Evolutionary conservation across 2,888 invertebrate genomes (phyloP).

Genomic region (Hydrotaea diabolus): DNA sequence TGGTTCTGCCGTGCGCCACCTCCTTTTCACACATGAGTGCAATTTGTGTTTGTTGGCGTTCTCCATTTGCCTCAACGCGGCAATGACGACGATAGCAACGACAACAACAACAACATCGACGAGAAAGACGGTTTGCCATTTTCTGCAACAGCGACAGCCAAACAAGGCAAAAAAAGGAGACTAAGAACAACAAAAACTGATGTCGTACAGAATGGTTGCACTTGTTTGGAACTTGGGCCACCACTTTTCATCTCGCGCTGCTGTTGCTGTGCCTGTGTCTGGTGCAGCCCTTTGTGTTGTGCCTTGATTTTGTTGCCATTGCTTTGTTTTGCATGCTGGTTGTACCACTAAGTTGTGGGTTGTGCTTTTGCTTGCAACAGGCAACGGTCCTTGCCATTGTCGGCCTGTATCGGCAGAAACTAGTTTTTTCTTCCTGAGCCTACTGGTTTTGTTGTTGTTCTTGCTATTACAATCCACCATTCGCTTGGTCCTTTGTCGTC

Average conservation of each 20-base stretch:
- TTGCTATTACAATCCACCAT: constrained; percentile 63
- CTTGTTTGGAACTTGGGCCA: constrained; percentile 70
- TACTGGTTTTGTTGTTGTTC: constrained; percentile 45
- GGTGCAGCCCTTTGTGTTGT: not conserved
- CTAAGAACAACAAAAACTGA: no score
- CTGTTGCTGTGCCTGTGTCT: constrained; percentile 34
- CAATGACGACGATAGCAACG: no score
- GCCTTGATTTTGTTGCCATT: not conserved
- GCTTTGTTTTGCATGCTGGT: constrained; percentile 32
- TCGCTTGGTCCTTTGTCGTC: constrained; percentile 5
- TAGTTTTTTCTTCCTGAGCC: constrained; percentile 40
- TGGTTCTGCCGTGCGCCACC: constrained; percentile 18
- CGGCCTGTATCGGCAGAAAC: constrained; percentile 17
- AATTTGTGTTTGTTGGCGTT: constrained; percentile 22
- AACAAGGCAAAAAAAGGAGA: not conserved
- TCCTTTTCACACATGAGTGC: constrained; percentile 29
- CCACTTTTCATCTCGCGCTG: constrained; percentile 50
- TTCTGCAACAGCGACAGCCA: not conserved
- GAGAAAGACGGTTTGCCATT: no score
- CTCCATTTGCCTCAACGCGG: constrained; percentile 14
- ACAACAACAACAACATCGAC: no score
- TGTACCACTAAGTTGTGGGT: constrained; percentile 59
- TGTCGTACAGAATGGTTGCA: constrained; percentile 79
- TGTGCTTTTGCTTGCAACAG: constrained; percentile 47
- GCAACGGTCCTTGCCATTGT: constrained; percentile 13